Percentiles rank a stretch among this genome's conserved stretches.
Evolutionary conservation across 2,113 vertebrate species (phyloP).

Genomic region (Oreotragus oreotragus): DNA sequence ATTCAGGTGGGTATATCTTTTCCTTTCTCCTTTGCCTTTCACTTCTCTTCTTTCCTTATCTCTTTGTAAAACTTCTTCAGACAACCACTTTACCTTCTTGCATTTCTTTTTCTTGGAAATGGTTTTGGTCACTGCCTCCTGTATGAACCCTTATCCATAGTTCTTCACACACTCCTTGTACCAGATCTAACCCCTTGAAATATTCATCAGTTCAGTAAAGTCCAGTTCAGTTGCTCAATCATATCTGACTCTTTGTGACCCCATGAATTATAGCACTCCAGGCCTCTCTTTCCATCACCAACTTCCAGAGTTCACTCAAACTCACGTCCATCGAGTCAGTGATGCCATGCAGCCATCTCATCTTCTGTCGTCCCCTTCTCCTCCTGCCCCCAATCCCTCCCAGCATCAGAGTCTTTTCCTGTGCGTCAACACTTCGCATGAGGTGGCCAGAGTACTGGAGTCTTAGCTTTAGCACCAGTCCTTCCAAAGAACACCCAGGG

Average conservation of each 20-base stretch:
- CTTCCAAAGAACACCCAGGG: no score
- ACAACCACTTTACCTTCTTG: background rate
- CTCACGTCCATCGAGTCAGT: accelerated
- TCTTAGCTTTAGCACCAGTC: no score
- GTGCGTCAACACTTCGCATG: no score
- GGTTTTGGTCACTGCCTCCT: background rate
- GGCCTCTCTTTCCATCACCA: no score
- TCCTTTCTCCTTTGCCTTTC: background rate
- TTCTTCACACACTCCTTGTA: background rate
- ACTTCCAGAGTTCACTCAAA: no score
- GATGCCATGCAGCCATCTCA: no score
- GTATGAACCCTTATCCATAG: background rate
- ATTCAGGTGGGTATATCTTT: background rate
- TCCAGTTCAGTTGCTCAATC: no score
- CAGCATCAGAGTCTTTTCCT: no score
- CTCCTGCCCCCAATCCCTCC: no score
- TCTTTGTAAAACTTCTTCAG: background rate
- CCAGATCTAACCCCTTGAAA: background rate
- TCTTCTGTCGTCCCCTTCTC: accelerated
- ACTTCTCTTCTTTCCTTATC: background rate
- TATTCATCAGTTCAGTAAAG: background rate
- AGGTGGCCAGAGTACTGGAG: no score
- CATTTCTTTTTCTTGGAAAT: background rate
- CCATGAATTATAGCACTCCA: no score
- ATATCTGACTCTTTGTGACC: no score